Evolutionary conservation across 2,113 vertebrate genomes (phyloP).

Genomic region (Cavia aperea): DNA sequence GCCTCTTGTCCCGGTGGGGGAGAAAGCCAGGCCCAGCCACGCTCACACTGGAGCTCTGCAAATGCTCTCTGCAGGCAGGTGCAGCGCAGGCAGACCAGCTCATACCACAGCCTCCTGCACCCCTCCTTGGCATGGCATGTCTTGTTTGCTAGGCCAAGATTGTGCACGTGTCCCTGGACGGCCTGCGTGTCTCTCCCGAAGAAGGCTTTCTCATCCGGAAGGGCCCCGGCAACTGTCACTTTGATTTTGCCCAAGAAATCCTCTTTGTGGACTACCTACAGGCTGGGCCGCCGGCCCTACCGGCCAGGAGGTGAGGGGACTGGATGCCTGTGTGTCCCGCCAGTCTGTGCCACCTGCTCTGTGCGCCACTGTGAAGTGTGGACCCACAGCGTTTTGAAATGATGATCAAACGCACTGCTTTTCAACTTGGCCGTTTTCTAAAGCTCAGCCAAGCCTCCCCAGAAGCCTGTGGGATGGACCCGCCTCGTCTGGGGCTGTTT

Average conservation of each 20-base stretch:
- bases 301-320: conserved; percentile 66
- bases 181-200: conserved; percentile 82
- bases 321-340: accelerated
- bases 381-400: neutral
- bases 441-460: conserved; percentile 35
- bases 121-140: neutral
- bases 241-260: conserved; percentile 97
- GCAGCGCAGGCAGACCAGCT: neutral
- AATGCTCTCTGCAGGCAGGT: neutral
- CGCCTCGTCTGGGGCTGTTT: conserved; percentile 6
- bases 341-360: accelerated
- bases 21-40: neutral
- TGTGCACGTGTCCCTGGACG: conserved; percentile 85
- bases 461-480: neutral
- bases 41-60: neutral
- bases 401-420: conserved; percentile 31
- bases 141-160: conserved; percentile 82
- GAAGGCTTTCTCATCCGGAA: conserved; percentile 94
- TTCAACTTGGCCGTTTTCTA: conserved; percentile 10
- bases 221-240: conserved; percentile 95
- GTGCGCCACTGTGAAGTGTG: neutral
- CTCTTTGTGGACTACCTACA: conserved; percentile 89
- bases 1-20: neutral
- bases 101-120: accelerated
- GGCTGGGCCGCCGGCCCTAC: conserved; percentile 40